Percentiles rank a stretch among this genome's conserved stretches.
phyloP scores from a whole-genome alignment of 2,113 vertebrate genomes.

The Suricata suricatta region DNA sequence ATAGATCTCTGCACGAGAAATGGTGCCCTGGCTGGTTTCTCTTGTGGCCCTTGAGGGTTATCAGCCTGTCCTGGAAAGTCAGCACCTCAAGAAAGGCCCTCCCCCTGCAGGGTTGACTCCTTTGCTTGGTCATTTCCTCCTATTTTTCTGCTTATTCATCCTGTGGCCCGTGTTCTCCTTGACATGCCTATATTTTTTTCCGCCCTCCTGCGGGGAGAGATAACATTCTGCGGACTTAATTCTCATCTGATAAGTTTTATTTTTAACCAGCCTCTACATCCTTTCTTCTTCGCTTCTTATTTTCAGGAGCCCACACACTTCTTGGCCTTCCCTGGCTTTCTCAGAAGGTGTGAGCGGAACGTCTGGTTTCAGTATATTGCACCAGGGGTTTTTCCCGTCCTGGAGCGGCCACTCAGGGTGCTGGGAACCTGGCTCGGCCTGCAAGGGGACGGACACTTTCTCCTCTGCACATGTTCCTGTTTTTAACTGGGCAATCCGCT shows the following conservation, averaged over 20 bases:
- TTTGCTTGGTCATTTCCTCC: slow-evolving; percentile 77
- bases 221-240: slow-evolving; percentile 81
- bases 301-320: slow-evolving; percentile 7
- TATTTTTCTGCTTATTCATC: slow-evolving; percentile 83
- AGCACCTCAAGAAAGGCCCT: not conserved
- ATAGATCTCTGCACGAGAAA: not conserved
- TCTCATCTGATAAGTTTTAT: slow-evolving; percentile 83
- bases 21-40: not conserved
- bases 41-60: not conserved
- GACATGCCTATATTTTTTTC: slow-evolving; percentile 72
- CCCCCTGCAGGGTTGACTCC: not conserved
- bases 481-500: not conserved
- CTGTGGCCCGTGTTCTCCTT: slow-evolving; percentile 76
- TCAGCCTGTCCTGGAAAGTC: not conserved
- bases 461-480: not conserved
- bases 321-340: not conserved
- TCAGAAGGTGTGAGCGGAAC: not conserved
- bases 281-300: slow-evolving; percentile 70
- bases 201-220: slow-evolving; percentile 78
- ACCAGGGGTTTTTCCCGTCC: slow-evolving; percentile 5
- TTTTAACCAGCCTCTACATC: slow-evolving; percentile 79
- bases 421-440: slow-evolving; percentile 29
- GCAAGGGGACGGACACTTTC: not conserved
- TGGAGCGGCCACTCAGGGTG: not conserved
- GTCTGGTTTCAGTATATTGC: not conserved